phyloP scores from a whole-genome alignment of 2,113 vertebrate species.

The Nannospalax galili region DNA sequence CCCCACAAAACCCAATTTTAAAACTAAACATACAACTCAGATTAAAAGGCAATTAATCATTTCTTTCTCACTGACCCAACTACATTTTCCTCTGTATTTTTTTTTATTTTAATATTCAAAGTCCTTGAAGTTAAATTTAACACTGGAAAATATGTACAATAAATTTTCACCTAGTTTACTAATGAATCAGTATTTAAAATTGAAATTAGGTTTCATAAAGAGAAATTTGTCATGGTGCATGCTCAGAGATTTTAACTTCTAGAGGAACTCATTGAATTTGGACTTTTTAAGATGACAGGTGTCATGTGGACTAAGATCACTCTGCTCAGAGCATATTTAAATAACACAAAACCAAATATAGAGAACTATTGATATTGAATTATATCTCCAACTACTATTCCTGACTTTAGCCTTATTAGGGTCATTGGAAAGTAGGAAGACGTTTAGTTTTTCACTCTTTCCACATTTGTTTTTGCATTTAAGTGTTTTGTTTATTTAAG shows the following conservation, averaged over 20 bases:
- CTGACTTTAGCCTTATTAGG: background rate
- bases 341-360: background rate
- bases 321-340: background rate
- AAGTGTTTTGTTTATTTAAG: background rate
- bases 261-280: background rate
- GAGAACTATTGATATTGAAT: background rate
- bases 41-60: background rate
- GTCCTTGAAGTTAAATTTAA: conserved; percentile 27
- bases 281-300: background rate
- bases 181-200: conserved; percentile 27
- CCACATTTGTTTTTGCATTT: background rate
- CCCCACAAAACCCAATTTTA: background rate
- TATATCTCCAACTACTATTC: background rate
- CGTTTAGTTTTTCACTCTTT: background rate
- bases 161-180: conserved; percentile 19
- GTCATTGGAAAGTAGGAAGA: background rate
- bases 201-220: conserved; percentile 30
- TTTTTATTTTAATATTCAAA: conserved; percentile 47
- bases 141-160: conserved; percentile 1
- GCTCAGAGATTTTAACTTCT: background rate
- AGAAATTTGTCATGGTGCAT: background rate
- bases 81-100: background rate
- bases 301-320: background rate
- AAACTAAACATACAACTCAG: background rate
- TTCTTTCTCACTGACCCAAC: background rate